Evolutionary conservation across 2,113 vertebrate genomes (phyloP).

Genomic region (Amphiprion percula): DNA sequence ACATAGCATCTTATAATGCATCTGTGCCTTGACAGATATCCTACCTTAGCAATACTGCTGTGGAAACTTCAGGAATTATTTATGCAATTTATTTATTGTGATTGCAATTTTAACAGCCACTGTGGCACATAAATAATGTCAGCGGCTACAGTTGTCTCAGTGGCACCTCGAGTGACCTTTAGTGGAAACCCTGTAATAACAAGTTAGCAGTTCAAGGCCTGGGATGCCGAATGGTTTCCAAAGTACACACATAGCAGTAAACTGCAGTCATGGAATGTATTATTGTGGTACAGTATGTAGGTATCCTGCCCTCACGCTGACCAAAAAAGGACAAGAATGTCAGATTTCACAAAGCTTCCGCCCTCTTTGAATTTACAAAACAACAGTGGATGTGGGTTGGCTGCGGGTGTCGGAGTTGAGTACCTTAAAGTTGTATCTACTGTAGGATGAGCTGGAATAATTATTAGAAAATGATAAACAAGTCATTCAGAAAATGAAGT

Average conservation of each 20-base stretch:
- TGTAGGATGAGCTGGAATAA: neutral
- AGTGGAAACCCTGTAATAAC: conserved; percentile 52
- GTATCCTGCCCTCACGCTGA: conserved; percentile 40
- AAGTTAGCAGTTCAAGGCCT: conserved; percentile 43
- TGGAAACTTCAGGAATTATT: neutral
- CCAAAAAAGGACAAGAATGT: conserved; percentile 66
- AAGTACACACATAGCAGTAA: conserved; percentile 64
- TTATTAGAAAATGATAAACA: conserved; percentile 6
- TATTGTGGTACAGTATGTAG: conserved; percentile 65
- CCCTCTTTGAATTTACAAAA: conserved; percentile 31
- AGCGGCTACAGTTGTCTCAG: conserved; percentile 39
- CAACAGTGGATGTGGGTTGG: neutral
- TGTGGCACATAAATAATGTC: conserved; percentile 33
- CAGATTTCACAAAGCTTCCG: conserved; percentile 40
- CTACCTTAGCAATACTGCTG: neutral
- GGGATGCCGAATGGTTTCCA: conserved; percentile 48
- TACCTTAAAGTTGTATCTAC: neutral
- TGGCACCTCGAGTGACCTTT: conserved; percentile 66
- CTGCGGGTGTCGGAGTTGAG: neutral
- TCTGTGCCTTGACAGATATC: no score
- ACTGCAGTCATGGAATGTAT: conserved; percentile 62
- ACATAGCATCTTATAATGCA: no score
- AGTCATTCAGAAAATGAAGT: conserved; percentile 17
- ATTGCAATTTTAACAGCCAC: neutral
- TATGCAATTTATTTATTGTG: conserved; percentile 13